These are phyloP conservation scores for Bos javanicus DNA, from an alignment of 2,113 vertebrate genomes.

Conservation along the genomic window DNA sequence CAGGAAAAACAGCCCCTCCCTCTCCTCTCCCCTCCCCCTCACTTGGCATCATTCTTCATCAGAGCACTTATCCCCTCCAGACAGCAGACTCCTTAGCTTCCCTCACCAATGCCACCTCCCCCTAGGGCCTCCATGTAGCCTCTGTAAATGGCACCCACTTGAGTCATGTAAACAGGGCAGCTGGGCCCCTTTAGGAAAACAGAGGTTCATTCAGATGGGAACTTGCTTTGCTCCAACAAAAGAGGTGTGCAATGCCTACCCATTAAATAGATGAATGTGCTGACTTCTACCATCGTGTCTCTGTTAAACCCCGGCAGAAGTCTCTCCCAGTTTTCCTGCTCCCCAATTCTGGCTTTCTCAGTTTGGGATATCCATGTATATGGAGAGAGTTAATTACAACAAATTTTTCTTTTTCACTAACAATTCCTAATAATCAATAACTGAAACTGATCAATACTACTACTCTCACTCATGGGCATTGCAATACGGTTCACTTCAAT, in stretches of 20 bases:
- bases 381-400: neutral
- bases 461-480: neutral
- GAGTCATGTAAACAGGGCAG: no score
- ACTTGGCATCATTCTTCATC: neutral
- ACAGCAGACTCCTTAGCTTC: neutral
- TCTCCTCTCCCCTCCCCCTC: neutral
- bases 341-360: neutral
- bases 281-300: rapidly evolving
- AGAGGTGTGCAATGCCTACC: neutral
- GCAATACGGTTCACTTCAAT: neutral
- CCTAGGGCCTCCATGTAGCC: rapidly evolving
- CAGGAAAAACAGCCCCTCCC: neutral
- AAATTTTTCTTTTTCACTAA: neutral
- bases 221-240: neutral
- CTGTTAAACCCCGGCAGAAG: neutral
- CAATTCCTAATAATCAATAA: neutral
- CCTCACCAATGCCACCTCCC: neutral
- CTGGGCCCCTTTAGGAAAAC: neutral
- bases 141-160: neutral
- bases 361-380: neutral
- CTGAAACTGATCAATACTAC: neutral
- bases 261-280: rapidly evolving
- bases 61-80: rapidly evolving
- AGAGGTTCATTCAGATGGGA: neutral
- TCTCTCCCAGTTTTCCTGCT: neutral